Base-by-base conservation (phyloP, 2,113 vertebrate species). In the Trematocara variabile region DNA sequence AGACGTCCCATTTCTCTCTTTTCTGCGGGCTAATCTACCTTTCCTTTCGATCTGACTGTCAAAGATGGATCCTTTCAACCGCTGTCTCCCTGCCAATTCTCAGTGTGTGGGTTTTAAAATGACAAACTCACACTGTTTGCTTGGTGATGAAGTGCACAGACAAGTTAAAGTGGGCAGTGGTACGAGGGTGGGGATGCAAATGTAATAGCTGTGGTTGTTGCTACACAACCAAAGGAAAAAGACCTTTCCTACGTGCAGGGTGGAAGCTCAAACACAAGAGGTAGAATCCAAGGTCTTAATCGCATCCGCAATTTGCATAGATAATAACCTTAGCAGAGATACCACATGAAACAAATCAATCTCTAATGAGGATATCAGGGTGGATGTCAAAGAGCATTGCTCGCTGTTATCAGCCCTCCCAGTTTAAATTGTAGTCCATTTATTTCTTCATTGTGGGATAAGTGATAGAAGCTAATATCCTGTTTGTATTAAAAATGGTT, bases 151-250 rank as follows among this genome's bases (percentile, higher is more conserved):
- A 81, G 46, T 58, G 80, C 68, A 56, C 16, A 48, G 78, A 50
- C 30, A 14, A 46, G 16, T 81, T 52, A 46, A 89, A 85, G 55
- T 39, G 65, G 80, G 34, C 63, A 58, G 75, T 16, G 33, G 63
- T 73, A 88, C 58, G 86, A 87, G 60, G 82, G 80, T 82, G 80
- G 33, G 8, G 84, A 95, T 94, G 90, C 90, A 91, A 93, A 92
- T 91, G 52, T 22, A 50, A 79, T 16, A 30, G 25, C 28, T 70
- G 58, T 13, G 60, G 54, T 86, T 92, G 89, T 89, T 87, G 52
- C 68, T 80, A 14, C 33, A 82, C 56, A 86, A 85, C 48, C 60
- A 79, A 30, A 80, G 78, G 87, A 63, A 80, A 92, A 84, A 88
- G 54, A 87, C 53, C 63, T 81, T 89, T 54, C 89, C 81, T 39